A percentile compares a stretch with the other conserved stretches of the same genome.
These are phyloP conservation scores for Cephus sareptanus DNA, from an alignment of 2,888 invertebrate genomes.

Conservation along the genomic window DNA sequence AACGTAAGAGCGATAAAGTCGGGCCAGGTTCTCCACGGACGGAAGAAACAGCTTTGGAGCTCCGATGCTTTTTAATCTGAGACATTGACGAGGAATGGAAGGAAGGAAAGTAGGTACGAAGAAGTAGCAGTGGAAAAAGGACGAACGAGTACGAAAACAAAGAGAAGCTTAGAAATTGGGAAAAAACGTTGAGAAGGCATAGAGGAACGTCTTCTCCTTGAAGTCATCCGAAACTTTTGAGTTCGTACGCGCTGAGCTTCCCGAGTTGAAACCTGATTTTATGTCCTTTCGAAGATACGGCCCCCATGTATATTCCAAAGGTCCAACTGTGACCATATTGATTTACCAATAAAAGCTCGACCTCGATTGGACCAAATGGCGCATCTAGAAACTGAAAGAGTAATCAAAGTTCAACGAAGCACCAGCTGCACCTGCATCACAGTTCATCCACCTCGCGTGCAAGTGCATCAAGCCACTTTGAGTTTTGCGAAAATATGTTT, in stretches of 20 bases:
- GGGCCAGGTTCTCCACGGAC: neutral
- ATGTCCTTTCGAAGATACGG: neutral
- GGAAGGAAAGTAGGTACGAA: neutral
- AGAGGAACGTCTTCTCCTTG: neutral
- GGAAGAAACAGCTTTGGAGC: neutral
- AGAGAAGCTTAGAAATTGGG: neutral
- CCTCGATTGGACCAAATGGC: neutral
- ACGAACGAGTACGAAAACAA: neutral
- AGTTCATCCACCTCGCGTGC: neutral
- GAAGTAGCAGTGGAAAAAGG: neutral
- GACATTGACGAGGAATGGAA: neutral
- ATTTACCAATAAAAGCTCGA: slow-evolving; percentile 2
- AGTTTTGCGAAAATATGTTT: neutral
- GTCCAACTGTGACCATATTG: neutral
- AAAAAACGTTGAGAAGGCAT: neutral
- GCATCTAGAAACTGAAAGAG: neutral
- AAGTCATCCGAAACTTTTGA: neutral
- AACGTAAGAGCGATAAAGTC: neutral
- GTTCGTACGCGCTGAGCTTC: neutral
- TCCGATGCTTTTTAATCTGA: neutral
- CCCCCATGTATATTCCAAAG: neutral
- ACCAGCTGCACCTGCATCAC: neutral
- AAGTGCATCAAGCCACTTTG: neutral
- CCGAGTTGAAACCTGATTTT: neutral
- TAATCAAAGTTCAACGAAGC: neutral